Evolutionary conservation across 2,888 invertebrate genomes (phyloP).

Genomic region (Apamea epomidion): DNA sequence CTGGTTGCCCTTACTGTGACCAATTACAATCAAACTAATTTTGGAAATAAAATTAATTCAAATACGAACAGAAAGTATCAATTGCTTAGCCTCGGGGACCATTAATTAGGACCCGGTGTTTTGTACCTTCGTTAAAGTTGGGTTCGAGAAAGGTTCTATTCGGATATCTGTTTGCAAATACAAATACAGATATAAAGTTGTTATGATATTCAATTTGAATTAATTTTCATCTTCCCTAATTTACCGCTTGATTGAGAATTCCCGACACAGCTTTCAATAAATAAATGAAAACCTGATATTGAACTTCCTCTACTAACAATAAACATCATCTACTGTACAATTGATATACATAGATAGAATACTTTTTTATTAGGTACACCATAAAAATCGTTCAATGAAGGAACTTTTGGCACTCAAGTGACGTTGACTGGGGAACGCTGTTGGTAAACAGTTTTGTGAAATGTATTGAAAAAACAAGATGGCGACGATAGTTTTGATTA

Average conservation of each 20-base stretch:
- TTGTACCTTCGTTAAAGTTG: conserved; percentile 53
- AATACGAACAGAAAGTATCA: conserved; percentile 45
- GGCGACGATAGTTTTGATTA: not conserved
- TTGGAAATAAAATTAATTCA: conserved; percentile 24
- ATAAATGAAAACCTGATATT: not conserved
- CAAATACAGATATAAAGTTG: conserved; percentile 6
- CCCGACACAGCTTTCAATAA: not conserved
- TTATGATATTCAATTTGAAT: conserved; percentile 25
- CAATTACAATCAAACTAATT: conserved; percentile 1
- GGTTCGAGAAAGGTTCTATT: conserved; percentile 21
- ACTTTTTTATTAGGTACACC: not conserved
- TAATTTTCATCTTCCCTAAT: not conserved
- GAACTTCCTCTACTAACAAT: not conserved
- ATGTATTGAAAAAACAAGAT: not conserved
- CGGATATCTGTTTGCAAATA: conserved; percentile 31
- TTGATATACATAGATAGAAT: too few relatives aligned
- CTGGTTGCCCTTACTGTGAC: not conserved
- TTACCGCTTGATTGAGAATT: not conserved
- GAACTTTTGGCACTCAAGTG: not conserved
- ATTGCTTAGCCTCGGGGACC: conserved; percentile 43
- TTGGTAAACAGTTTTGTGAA: not conserved
- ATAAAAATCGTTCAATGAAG: not conserved
- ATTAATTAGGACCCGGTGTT: conserved; percentile 44
- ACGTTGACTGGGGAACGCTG: not conserved
- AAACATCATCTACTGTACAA: not conserved